Evolutionary conservation across 2,888 invertebrate genomes (phyloP).

Genomic region (Aleiodes testaceus): DNA sequence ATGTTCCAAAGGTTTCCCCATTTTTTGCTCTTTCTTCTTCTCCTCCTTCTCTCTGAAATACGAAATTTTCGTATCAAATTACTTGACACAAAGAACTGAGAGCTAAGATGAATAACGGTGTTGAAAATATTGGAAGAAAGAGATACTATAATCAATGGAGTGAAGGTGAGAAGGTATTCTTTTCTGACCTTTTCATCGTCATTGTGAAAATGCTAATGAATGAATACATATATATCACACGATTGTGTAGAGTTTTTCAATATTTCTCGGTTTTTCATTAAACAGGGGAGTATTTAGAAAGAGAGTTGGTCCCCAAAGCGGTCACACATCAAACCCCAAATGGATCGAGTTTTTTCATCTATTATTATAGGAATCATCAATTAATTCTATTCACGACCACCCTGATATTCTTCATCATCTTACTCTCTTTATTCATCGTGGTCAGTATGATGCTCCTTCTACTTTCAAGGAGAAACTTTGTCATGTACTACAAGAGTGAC

Average conservation of each 20-base stretch:
- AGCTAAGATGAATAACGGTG: constrained; percentile 8
- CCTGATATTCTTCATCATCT: constrained; percentile 23
- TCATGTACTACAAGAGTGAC: constrained; percentile 42
- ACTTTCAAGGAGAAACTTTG: constrained; percentile 17
- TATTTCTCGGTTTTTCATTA: neutral
- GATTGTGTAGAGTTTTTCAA: neutral
- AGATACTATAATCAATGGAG: constrained; percentile 10
- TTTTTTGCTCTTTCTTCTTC: neutral
- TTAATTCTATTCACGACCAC: constrained; percentile 44
- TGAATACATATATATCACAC: neutral
- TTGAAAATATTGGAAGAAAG: neutral
- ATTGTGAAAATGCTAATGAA: constrained; percentile 26
- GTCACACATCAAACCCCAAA: neutral
- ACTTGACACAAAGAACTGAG: constrained; percentile 2
- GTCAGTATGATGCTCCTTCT: constrained; percentile 11
- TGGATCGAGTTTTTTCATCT: constrained; percentile 3
- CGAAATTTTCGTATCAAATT: constrained; percentile 31
- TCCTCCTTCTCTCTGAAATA: neutral
- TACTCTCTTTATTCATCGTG: constrained; percentile 13
- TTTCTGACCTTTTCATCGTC: neutral
- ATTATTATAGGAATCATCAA: constrained; percentile 21
- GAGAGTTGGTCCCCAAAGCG: neutral
- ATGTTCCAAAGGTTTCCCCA: neutral
- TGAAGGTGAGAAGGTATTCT: constrained; percentile 7
- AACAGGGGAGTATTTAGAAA: constrained; percentile 21